Conservation (phyloP, 1,140 invertebrate species). For the Megalonaias nervosa region DNA sequence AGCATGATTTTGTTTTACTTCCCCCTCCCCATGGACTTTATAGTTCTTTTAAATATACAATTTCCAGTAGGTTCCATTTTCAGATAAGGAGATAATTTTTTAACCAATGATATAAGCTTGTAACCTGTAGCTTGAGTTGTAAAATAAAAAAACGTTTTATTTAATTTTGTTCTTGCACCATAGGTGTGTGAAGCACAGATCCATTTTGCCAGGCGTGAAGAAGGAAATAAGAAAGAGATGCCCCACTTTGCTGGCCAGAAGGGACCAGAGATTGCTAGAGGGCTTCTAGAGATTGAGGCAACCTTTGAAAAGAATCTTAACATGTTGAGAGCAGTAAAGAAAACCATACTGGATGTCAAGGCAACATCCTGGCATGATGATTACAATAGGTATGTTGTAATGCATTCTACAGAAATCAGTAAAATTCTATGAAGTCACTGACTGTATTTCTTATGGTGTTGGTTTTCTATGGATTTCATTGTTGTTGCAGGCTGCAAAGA, state of each 20-base stretch:
- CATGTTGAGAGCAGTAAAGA: constrained; percentile 75
- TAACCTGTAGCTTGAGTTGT: no score
- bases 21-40: no score
- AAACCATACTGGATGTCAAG: constrained; percentile 82
- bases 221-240: constrained; percentile 69
- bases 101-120: background rate
- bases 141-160: background rate
- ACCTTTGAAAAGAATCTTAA: constrained; percentile 81
- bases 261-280: constrained; percentile 81
- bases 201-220: constrained; percentile 71
- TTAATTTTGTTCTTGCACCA: constrained; percentile 59
- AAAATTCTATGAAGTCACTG: no score
- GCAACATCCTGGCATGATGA: constrained; percentile 82
- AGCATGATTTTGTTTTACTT: no score
- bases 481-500: no score
- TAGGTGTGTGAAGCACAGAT: constrained; percentile 77
- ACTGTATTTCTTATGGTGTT: no score
- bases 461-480: no score
- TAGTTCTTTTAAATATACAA: no score
- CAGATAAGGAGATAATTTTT: constrained; percentile 1
- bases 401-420: no score
- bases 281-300: constrained; percentile 82
- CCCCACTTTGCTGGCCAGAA: constrained; percentile 70
- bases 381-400: constrained; percentile 74
- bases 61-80: background rate